Conservation (phyloP, 1,140 invertebrate species). For the Drosophila tristis region DNA sequence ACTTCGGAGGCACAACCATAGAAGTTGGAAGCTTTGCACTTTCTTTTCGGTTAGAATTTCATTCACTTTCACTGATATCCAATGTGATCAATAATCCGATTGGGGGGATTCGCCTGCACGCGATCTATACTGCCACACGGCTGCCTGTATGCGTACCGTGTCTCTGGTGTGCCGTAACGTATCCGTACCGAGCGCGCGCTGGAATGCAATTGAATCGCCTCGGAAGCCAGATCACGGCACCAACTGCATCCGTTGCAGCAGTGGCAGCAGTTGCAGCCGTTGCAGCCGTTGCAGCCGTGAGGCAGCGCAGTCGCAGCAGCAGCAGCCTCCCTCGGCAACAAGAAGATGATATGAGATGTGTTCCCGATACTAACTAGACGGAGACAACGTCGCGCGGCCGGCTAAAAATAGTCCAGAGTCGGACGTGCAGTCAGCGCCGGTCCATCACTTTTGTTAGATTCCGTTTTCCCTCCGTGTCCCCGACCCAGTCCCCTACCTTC, state of each 20-base stretch:
- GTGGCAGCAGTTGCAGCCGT: constrained; percentile 37
- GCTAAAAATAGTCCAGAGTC: constrained; percentile 62
- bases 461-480: constrained; percentile 30
- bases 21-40: not conserved
- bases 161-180: constrained; percentile 47
- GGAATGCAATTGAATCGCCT: constrained; percentile 75
- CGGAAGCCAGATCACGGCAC: constrained; percentile 34
- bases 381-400: constrained; percentile 31
- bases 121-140: not conserved
- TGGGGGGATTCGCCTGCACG: not conserved
- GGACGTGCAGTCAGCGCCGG: constrained; percentile 54
- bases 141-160: constrained; percentile 24
- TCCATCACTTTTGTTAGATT: constrained; percentile 70
- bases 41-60: constrained; percentile 3
- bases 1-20: too few relatives aligned
- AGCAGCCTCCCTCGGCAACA: constrained; percentile 49
- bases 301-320: constrained; percentile 56
- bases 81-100: constrained; percentile 27
- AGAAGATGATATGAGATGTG: constrained; percentile 23
- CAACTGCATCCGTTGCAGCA: constrained; percentile 46
- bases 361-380: constrained; percentile 66
- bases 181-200: constrained; percentile 74
- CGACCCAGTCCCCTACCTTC: too few relatives aligned
- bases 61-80: constrained; percentile 69
- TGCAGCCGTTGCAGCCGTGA: constrained; percentile 17